phyloP scores from a whole-genome alignment of 2,797 vertebrate species.

The Oreortyx pictus region DNA sequence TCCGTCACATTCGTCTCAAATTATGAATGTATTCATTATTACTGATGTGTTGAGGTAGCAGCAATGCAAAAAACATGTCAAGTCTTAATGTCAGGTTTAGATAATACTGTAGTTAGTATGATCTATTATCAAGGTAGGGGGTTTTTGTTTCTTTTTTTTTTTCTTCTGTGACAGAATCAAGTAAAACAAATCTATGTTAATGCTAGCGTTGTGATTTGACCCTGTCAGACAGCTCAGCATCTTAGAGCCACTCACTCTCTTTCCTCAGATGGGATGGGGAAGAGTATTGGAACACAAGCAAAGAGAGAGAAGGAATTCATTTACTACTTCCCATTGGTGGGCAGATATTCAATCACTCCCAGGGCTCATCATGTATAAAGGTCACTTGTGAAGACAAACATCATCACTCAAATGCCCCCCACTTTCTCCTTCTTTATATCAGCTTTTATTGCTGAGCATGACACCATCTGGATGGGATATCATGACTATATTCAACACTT shows the following conservation, averaged over 20 bases:
- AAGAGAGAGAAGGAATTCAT: not conserved
- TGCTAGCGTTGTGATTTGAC: not conserved
- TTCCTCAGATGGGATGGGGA: not conserved
- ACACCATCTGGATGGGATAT: no score
- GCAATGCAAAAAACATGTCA: not conserved
- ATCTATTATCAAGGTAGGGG: not conserved
- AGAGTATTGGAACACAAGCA: not conserved
- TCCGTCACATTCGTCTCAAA: not conserved
- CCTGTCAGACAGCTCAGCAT: no score
- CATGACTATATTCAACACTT: no score
- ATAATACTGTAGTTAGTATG: not conserved
- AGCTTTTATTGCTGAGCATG: no score
- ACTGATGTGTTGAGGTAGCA: not conserved
- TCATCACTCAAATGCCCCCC: no score
- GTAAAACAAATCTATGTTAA: not conserved
- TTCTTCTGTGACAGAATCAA: not conserved
- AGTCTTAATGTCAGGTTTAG: not conserved
- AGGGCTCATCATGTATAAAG: no score
- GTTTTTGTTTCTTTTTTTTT: no score
- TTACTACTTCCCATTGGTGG: not conserved
- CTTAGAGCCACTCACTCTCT: not conserved
- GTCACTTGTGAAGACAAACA: no score
- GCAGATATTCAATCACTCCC: not conserved
- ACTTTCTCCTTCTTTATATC: no score
- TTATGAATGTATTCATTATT: not conserved